Percentiles rank a stretch among this genome's conserved stretches.
phyloP scores from a whole-genome alignment of 2,113 vertebrate genomes.

The Rattus rattus region DNA sequence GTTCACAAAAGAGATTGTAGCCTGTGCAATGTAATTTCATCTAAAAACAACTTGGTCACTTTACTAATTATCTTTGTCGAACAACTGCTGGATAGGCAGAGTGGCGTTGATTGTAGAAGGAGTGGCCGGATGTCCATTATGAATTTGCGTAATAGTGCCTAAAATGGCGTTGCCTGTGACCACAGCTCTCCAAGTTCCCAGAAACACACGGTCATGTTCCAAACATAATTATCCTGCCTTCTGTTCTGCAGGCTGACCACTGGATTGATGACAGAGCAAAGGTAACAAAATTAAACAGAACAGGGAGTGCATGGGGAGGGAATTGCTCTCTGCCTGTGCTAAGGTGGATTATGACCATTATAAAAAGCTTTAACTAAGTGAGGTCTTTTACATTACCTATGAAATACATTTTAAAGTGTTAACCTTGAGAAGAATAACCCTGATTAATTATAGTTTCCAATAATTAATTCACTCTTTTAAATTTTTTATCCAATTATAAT shows the following conservation, averaged over 20 bases:
- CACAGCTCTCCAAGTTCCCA: slow-evolving; percentile 28
- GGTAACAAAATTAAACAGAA: slow-evolving; percentile 73
- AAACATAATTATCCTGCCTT: slow-evolving; percentile 65
- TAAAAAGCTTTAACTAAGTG: slow-evolving; percentile 77
- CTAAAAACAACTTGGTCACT: neutral
- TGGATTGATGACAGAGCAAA: slow-evolving; percentile 70
- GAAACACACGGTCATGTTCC: slow-evolving; percentile 33
- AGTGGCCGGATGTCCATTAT: neutral
- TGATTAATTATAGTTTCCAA: slow-evolving; percentile 78
- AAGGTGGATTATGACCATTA: slow-evolving; percentile 68
- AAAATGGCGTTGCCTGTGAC: neutral
- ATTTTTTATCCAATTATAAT: slow-evolving; percentile 77
- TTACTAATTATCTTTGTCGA: neutral
- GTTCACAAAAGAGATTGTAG: neutral
- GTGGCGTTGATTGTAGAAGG: neutral
- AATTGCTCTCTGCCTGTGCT: slow-evolving; percentile 53
- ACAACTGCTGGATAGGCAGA: neutral
- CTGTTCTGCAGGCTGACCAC: slow-evolving; percentile 65
- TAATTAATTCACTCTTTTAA: slow-evolving; percentile 80
- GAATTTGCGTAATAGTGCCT: neutral
- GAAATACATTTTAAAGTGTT: slow-evolving; percentile 80
- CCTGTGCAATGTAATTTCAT: neutral
- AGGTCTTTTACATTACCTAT: slow-evolving; percentile 77
- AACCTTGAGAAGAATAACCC: slow-evolving; percentile 76
- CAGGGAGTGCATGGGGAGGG: slow-evolving; percentile 57